Percentiles rank a stretch among this genome's conserved stretches.
These are phyloP conservation scores for Rhynchophorus ferrugineus DNA, from an alignment of 1,140 invertebrate species.

Conservation along the genomic window DNA sequence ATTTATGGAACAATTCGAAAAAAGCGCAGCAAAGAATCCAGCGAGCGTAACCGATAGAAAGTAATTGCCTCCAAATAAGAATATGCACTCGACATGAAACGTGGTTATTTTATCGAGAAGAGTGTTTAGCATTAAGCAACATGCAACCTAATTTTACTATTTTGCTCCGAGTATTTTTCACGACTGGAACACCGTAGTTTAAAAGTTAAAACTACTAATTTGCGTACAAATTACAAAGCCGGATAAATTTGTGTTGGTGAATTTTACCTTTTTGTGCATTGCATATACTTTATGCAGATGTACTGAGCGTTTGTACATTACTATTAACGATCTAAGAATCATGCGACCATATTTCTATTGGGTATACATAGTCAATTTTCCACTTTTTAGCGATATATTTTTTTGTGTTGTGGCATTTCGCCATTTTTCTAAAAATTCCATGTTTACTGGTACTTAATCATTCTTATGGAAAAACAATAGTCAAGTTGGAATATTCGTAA, in stretches of 20 bases:
- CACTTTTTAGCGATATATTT: no score
- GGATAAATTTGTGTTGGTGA: slow-evolving; percentile 19
- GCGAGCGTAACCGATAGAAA: background rate
- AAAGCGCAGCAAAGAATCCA: background rate
- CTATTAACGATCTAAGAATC: no score
- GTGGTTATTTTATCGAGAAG: slow-evolving; percentile 8
- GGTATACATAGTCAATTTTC: no score
- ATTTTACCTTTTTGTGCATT: slow-evolving; percentile 16
- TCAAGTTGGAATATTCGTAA: no score
- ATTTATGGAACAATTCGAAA: background rate
- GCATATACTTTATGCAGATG: slow-evolving; percentile 5
- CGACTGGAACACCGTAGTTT: slow-evolving; percentile 16
- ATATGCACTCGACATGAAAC: background rate
- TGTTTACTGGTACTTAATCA: no score
- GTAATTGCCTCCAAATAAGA: background rate
- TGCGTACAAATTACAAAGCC: slow-evolving; percentile 20
- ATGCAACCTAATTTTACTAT: slow-evolving; percentile 15
- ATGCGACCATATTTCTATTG: no score
- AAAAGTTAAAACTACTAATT: slow-evolving; percentile 21
- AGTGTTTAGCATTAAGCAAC: slow-evolving; percentile 17
- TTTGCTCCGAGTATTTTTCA: slow-evolving; percentile 19
- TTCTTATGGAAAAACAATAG: no score
- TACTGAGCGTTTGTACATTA: background rate
- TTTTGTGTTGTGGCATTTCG: no score
- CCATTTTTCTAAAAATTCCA: no score